Percentiles rank a stretch among this genome's conserved stretches.
Evolutionary conservation across 1,140 invertebrate genomes (phyloP).

Genomic region (Steinernema khuongi): DNA sequence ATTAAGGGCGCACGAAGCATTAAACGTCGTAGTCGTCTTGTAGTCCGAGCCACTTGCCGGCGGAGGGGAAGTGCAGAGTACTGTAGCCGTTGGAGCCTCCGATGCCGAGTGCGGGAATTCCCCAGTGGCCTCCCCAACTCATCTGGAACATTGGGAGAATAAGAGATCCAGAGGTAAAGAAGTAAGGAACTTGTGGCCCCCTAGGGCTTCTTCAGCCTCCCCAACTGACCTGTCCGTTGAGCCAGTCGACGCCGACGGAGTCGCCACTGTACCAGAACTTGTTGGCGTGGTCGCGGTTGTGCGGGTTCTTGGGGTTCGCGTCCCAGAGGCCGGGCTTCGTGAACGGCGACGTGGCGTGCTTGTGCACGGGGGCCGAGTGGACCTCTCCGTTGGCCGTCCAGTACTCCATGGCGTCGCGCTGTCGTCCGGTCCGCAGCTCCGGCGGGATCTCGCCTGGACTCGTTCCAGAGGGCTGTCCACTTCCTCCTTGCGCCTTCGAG

Average conservation of each 20-base stretch:
- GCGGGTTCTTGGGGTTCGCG: conserved; percentile 40
- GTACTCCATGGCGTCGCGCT: not conserved
- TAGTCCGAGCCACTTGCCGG: conserved; percentile 31
- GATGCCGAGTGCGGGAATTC: conserved; percentile 29
- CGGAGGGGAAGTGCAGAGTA: conserved; percentile 36
- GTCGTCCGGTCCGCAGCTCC: not conserved
- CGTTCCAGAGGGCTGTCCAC: not conserved
- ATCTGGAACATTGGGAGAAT: conserved; percentile 17
- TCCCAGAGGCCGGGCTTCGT: conserved; percentile 44
- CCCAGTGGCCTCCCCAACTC: conserved; percentile 35
- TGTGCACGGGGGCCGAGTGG: not conserved
- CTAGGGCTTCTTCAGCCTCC: too few species aligned
- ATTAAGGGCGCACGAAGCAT: too few species aligned
- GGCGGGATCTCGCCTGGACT: conserved; percentile 7
- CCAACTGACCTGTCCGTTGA: conserved; percentile 39
- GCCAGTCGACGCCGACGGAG: conserved; percentile 40
- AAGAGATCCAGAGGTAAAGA: not conserved
- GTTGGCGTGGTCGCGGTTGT: conserved; percentile 41
- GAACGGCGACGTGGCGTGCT: conserved; percentile 30
- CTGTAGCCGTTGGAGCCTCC: conserved; percentile 33
- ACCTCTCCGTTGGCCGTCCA: conserved; percentile 7
- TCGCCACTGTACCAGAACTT: conserved; percentile 37
- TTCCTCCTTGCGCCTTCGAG: not conserved
- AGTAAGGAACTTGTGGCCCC: too few species aligned
- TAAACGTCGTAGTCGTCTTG: conserved; percentile 32